A percentile compares a stretch with the other conserved stretches of the same genome.
Evolutionary conservation across 2,113 vertebrate genomes (phyloP).

Genomic region (Petrocephalus microphthalmus): DNA sequence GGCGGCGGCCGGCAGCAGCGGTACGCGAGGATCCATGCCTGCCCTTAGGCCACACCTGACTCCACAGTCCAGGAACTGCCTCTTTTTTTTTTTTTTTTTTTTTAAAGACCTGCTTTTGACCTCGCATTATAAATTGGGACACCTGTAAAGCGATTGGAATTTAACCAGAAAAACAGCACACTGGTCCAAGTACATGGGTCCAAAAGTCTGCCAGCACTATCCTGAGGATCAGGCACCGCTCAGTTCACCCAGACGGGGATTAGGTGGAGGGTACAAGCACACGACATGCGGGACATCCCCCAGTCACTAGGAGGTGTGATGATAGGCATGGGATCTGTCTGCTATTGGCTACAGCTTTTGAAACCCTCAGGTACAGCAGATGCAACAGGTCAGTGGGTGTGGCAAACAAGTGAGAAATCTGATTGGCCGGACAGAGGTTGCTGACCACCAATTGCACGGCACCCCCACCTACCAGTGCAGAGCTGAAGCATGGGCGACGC

Average conservation of each 20-base stretch:
- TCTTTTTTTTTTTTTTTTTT: not conserved
- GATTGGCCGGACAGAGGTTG: not conserved
- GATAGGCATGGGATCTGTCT: conserved; percentile 22
- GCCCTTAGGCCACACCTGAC: not conserved
- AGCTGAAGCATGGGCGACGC: not conserved
- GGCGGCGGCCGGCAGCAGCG: not conserved
- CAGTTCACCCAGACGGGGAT: not conserved
- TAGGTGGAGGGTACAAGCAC: not conserved
- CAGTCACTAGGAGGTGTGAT: conserved; percentile 40
- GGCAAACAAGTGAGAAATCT: not conserved
- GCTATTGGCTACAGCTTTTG: not conserved
- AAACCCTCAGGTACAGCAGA: not conserved
- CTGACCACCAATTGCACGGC: not conserved
- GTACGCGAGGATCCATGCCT: not conserved
- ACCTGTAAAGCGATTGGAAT: not conserved
- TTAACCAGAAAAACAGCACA: not conserved
- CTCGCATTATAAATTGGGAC: not conserved
- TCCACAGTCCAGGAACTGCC: no score
- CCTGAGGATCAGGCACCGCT: not conserved
- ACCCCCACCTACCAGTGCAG: not conserved
- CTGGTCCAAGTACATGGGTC: not conserved
- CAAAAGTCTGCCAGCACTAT: not conserved
- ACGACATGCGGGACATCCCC: conserved; percentile 23
- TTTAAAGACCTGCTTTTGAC: not conserved
- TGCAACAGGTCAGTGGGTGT: not conserved